A percentile compares a stretch with the other conserved stretches of the same genome.
These are phyloP conservation scores for Cygnus olor DNA, from an alignment of 2,797 vertebrate genomes.

Conservation along the genomic window DNA sequence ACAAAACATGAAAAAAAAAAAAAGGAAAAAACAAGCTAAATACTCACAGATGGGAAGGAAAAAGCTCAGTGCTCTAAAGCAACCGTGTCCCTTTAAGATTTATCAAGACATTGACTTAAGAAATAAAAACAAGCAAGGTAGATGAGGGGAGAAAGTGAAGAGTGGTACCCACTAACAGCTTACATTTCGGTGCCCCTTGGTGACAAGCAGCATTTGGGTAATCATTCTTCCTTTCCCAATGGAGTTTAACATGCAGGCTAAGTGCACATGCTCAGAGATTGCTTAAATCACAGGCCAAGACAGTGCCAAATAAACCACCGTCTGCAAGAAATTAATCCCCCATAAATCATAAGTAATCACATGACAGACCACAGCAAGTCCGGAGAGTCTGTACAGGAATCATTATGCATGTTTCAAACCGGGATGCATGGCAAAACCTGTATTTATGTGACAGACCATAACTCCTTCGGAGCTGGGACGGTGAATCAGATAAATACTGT, in stretches of 20 bases:
- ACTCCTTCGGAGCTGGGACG: constrained; percentile 15
- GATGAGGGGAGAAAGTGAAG: constrained; percentile 19
- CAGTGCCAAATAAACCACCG: constrained; percentile 9
- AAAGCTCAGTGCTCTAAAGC: constrained; percentile 14
- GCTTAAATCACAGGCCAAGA: constrained; percentile 35
- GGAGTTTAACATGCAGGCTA: constrained; percentile 58
- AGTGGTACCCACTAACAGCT: not conserved
- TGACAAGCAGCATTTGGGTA: constrained; percentile 30
- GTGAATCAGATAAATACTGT: constrained; percentile 13
- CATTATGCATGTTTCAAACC: constrained; percentile 6
- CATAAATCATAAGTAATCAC: not conserved
- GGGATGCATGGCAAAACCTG: constrained; percentile 42
- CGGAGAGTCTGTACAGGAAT: not conserved
- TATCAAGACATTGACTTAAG: not conserved
- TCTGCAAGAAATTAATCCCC: not conserved
- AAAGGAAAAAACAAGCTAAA: not conserved
- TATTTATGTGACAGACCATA: constrained; percentile 18
- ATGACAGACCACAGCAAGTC: not conserved
- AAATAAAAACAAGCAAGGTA: not conserved
- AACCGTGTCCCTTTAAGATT: constrained; percentile 20
- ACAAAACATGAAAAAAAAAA: not conserved
- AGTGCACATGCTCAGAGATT: constrained; percentile 60
- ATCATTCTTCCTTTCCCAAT: not conserved
- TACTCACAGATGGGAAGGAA: constrained; percentile 57
- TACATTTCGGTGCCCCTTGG: not conserved